Evolutionary conservation across 1,140 invertebrate genomes (phyloP), one percentile per base, ranked within the genome.

Genomic region (Macrosteles quadrilineatus): DNA sequence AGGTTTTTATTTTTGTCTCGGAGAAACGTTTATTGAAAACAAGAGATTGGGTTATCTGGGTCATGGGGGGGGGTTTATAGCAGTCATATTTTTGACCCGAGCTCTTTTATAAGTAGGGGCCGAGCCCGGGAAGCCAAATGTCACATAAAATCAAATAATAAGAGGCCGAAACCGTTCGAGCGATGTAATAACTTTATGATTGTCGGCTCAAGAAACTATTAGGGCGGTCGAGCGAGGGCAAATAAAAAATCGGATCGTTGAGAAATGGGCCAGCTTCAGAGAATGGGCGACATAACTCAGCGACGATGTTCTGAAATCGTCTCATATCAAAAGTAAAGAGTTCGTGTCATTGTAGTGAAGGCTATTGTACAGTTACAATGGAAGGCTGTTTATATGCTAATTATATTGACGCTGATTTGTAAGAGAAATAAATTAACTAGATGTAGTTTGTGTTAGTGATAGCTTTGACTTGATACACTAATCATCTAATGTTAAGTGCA

Each of bases 61-160:
- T 59, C 55, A 59, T 2, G 23, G 25, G 55, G 23, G 21, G 55
- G 55, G 55, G 55, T 59, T 59, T 59, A 59, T 59, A 30, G 21
- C 4, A n/a, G 23, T 23, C 55, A 59, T 59, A 59, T 59, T 30
- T 59, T 30, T 50, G 47, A 50, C 47, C 47, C 47, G 14, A n/a
- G 47, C 47, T 50, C 47, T 17, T n/a, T n/a, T n/a, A n/a, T n/a
- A 30, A 27, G 25, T 29, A 59, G 27, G 55, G 55, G 55, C 27
- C 55, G 25, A 23, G 47, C n/a, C 55, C 55, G 23, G 27, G 55
- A 27, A 59, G 55, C 55, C 55, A 4, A 23, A 29, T 59, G 55
- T 59, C 55, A 59, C 55, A 59, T 59, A 59, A 59, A 59, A 59
- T 59, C 55, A 59, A 59, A 59, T 30, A 59, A 59, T 59, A 59